phyloP scores from a whole-genome alignment of 2,888 invertebrate genomes.

The Exephanes ischioxanthus region DNA sequence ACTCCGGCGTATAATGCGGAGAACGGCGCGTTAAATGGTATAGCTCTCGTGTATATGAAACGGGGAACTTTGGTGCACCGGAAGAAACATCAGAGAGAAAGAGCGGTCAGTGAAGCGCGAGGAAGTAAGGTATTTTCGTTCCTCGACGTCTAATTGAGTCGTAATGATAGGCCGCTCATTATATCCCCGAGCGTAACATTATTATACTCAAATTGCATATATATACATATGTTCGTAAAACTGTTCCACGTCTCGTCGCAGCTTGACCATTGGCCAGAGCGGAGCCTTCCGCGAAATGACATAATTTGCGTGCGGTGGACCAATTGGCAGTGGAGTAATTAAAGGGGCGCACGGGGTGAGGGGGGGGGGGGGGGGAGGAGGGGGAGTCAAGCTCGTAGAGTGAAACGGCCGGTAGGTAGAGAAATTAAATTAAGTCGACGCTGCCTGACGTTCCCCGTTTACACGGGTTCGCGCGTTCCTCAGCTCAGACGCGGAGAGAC shows the following conservation, averaged over 20 bases:
- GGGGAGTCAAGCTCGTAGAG: neutral
- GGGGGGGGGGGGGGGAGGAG: neutral
- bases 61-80: neutral
- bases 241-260: slow-evolving; percentile 20
- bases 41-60: neutral
- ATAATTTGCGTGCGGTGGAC: slow-evolving; percentile 82
- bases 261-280: slow-evolving; percentile 38
- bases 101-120: slow-evolving; percentile 12
- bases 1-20: neutral
- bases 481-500: slow-evolving; percentile 67
- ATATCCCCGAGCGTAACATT: slow-evolving; percentile 19
- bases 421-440: slow-evolving; percentile 82
- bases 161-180: slow-evolving; percentile 49
- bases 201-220: slow-evolving; percentile 20
- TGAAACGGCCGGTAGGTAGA: slow-evolving; percentile 71
- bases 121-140: slow-evolving; percentile 43
- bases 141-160: slow-evolving; percentile 55
- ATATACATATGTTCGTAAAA: slow-evolving; percentile 8
- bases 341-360: slow-evolving; percentile 75
- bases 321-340: slow-evolving; percentile 84
- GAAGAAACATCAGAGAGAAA: slow-evolving; percentile 19
- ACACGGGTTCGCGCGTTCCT: slow-evolving; percentile 76
- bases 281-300: slow-evolving; percentile 76
- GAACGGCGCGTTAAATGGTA: slow-evolving; percentile 2
- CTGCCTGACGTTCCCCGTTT: slow-evolving; percentile 73